Percentiles rank a stretch among this genome's conserved stretches.
phyloP scores from a whole-genome alignment of 2,888 invertebrate species.

The Lucinisca nassula region DNA sequence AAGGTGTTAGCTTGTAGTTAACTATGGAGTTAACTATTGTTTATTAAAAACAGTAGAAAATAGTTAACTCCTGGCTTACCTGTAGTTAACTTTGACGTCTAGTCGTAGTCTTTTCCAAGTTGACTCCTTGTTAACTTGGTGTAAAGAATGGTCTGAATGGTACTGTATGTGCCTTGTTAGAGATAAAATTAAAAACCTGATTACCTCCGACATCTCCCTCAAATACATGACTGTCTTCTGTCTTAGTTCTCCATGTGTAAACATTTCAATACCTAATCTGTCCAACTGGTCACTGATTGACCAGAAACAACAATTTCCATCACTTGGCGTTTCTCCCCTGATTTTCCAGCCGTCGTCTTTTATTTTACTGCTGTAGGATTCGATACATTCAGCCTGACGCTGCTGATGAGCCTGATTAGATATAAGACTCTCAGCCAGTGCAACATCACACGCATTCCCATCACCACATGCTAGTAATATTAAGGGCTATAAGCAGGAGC shows the following conservation, averaged over 20 bases:
- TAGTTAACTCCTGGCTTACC: no score
- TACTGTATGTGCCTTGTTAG: no score
- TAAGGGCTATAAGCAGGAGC: neutral
- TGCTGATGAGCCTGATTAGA: neutral
- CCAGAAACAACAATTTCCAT: slow-evolving; percentile 32
- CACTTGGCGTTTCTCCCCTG: neutral
- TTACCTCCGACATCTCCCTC: neutral
- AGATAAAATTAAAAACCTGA: no score
- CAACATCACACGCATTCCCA: neutral
- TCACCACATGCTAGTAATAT: neutral
- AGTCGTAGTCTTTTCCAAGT: neutral
- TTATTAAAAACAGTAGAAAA: neutral
- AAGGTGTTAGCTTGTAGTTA: neutral
- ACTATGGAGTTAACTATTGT: neutral
- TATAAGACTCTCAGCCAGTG: neutral
- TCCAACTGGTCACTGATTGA: slow-evolving; percentile 22
- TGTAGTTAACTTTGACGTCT: no score
- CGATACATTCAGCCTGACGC: neutral
- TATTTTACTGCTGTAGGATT: neutral
- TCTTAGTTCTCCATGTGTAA: neutral
- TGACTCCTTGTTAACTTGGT: neutral
- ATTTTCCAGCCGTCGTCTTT: neutral
- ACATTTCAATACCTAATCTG: neutral
- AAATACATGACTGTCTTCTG: neutral
- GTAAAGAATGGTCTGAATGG: neutral